A percentile compares a stretch with the other conserved stretches of the same genome.
Evolutionary conservation across 2,113 vertebrate genomes (phyloP).

Genomic region (Eretmochelys imbricata): DNA sequence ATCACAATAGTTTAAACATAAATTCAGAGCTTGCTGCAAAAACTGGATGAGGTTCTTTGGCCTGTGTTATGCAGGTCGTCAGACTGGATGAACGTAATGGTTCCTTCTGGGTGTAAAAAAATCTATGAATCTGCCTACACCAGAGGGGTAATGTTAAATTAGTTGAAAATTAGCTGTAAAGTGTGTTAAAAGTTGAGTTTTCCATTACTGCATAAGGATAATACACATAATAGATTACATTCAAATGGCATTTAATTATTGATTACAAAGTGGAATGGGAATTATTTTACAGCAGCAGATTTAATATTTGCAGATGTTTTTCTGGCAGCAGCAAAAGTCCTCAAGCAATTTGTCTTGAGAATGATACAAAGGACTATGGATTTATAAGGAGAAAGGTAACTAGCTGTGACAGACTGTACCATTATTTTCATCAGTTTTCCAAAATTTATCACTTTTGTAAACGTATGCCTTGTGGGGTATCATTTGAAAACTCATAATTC

Average conservation of each 20-base stretch:
- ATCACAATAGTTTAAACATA: background rate
- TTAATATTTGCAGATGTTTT: background rate
- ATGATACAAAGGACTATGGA: background rate
- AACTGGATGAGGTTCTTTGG: background rate
- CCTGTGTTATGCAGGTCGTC: background rate
- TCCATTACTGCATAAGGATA: background rate
- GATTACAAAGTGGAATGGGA: background rate
- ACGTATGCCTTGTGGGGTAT: too few relatives aligned
- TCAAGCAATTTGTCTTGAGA: background rate
- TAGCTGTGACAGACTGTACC: background rate
- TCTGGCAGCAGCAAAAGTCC: background rate
- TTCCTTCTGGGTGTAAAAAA: background rate
- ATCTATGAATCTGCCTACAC: background rate
- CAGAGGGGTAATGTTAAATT: background rate
- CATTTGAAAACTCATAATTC: too few relatives aligned
- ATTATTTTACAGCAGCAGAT: background rate
- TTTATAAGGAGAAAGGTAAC: background rate
- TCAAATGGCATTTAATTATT: background rate
- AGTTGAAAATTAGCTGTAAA: background rate
- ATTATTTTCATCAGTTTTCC: too few relatives aligned
- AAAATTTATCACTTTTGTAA: too few relatives aligned
- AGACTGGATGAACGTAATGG: background rate
- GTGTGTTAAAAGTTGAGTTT: background rate
- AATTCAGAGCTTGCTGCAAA: background rate
- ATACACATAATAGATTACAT: background rate